Base-by-base conservation (phyloP, 2,888 invertebrate genomes). In the Lottia gigantea region DNA sequence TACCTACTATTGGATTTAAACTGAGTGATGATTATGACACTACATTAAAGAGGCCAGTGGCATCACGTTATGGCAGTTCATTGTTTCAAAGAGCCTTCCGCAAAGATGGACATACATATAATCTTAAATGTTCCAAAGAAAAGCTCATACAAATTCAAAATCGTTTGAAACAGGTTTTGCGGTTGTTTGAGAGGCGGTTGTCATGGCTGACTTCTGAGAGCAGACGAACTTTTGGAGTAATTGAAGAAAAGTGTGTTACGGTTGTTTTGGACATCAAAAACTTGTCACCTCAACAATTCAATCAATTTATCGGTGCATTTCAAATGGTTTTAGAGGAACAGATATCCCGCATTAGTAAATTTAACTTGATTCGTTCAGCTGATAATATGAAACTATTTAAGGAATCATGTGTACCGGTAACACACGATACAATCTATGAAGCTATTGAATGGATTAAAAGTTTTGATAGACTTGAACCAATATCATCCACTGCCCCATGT, bases 171-270 rank as follows among this genome's bases (percentile, higher is more conserved):
- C 85, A 87, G 67, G 83, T 86, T 15, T 78, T 87, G 46, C 65
- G 73, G 25, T 77, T 88, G 67, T 88, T 85, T 73, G 82, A 83
- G 49, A 78, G 85, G 0, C 80, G 89, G 15, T 79, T 89, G 19
- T 83, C 85, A 61, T 89, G 88, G 88, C 76, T 89, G 73, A 89
- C 87, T 1, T 80, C 85, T 12, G 88, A 87, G 67, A 88, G 88
- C 74, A 77, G 88, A 11, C 81, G 88, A 7, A 73, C 86, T 40
- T 89, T 89, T 80, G 88, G 89, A 31, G 85, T 88, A 6, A 82
- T 89, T 31, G 83, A 86, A 74, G 88, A 88, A 77, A 83, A 80
- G 62, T 78, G 79, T 14, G 77, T 87, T 6, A 82, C 82, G 16
- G 80, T 89, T 64, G 86, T 89, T 8, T 75, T 88, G 49, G 88